Percentiles rank a stretch among this genome's conserved stretches.
Conservation (phyloP, 2,113 vertebrate species). For the Chloropsis hardwickii region DNA sequence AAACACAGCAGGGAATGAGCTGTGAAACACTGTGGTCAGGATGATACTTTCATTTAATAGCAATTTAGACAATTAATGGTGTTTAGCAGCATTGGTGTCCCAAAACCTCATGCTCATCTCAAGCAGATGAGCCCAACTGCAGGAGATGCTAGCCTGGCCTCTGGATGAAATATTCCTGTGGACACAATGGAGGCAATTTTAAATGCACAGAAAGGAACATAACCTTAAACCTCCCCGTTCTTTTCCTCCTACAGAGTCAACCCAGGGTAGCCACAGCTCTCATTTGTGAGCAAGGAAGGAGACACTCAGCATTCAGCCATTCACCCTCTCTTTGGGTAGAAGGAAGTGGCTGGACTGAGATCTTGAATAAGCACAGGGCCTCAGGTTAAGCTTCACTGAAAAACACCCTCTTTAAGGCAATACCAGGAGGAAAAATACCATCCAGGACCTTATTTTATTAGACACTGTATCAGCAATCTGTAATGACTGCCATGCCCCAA, state of each 20-base stretch:
- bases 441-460: neutral
- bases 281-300: accelerated
- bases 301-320: neutral
- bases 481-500: neutral
- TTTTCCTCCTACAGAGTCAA: neutral
- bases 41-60: neutral
- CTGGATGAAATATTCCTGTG: neutral
- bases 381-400: neutral
- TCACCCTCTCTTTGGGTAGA: neutral
- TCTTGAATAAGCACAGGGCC: neutral
- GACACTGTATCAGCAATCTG: neutral
- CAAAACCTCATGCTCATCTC: neutral
- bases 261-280: neutral
- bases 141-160: neutral
- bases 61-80: neutral
- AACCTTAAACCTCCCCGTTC: neutral
- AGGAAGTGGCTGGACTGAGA: neutral
- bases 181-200: neutral
- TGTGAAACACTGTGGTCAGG: neutral
- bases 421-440: neutral
- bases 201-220: neutral
- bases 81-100: neutral
- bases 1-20: neutral
- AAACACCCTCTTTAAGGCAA: neutral
- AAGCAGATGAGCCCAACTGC: neutral